phyloP scores from a whole-genome alignment of 1,140 invertebrate genomes.

The Conus ventricosus region DNA sequence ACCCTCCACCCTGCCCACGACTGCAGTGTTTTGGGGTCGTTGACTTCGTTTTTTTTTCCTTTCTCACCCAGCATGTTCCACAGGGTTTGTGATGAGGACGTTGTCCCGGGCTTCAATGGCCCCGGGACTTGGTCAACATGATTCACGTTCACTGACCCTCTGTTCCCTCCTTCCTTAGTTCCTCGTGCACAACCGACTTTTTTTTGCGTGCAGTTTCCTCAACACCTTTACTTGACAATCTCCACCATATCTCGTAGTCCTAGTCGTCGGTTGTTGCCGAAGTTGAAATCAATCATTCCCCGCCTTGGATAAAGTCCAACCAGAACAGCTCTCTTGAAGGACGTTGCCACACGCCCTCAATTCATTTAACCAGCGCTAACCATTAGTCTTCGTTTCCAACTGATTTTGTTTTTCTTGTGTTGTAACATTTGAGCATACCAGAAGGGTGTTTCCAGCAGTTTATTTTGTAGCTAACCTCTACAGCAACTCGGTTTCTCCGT shows the following conservation, averaged over 20 bases:
- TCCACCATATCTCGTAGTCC: not conserved
- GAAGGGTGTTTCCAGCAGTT: not conserved
- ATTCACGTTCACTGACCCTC: not conserved
- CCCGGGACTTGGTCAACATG: not conserved
- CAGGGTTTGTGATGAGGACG: not conserved
- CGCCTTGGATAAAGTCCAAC: not conserved
- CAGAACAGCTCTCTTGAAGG: not conserved
- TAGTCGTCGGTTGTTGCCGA: too few species aligned
- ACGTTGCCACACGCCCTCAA: not conserved
- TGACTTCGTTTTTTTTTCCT: not conserved
- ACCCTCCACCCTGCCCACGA: not conserved
- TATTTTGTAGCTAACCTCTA: not conserved
- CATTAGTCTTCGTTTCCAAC: not conserved
- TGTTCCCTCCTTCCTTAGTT: not conserved
- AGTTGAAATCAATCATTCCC: too few species aligned
- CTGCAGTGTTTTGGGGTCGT: slow-evolving; percentile 7
- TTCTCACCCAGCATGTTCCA: not conserved
- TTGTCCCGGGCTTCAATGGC: not conserved
- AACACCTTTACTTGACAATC: not conserved
- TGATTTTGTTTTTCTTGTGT: not conserved
- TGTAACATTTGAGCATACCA: not conserved
- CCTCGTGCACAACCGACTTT: not conserved
- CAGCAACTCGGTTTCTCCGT: not conserved
- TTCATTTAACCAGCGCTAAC: not conserved
- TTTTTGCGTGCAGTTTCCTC: not conserved